Evolutionary conservation across 2,113 vertebrate genomes (phyloP).

Genomic region (Brachyistius frenatus): DNA sequence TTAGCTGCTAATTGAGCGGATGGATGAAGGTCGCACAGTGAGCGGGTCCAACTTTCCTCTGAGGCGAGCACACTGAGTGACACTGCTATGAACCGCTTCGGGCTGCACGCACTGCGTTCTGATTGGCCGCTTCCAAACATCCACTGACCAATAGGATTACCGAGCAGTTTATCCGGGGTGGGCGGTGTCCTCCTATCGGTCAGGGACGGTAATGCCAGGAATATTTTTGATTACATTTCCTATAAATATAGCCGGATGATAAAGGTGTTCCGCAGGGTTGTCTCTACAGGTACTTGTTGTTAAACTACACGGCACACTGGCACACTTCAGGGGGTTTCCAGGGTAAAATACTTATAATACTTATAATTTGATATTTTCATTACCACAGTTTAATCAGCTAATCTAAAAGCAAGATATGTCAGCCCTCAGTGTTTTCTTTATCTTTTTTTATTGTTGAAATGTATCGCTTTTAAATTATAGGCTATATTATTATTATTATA

Average conservation of each 20-base stretch:
- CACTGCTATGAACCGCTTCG: neutral
- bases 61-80: neutral
- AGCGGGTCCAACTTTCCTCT: slow-evolving; percentile 28
- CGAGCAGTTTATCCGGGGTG: neutral
- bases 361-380: too few relatives aligned
- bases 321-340: too few relatives aligned
- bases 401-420: neutral
- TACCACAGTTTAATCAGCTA: neutral
- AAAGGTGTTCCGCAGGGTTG: too few relatives aligned
- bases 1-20: slow-evolving; percentile 25
- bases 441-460: too few relatives aligned
- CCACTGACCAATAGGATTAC: slow-evolving; percentile 41
- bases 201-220: neutral
- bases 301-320: too few relatives aligned
- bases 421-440: too few relatives aligned
- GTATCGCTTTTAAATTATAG: too few relatives aligned
- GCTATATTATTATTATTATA: too few relatives aligned
- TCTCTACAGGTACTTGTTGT: too few relatives aligned
- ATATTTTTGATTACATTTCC: neutral
- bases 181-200: neutral
- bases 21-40: neutral
- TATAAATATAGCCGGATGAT: rapidly evolving
- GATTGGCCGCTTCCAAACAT: slow-evolving; percentile 51
- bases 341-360: too few relatives aligned
- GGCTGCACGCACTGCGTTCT: neutral